Percentiles rank a stretch among this genome's conserved stretches.
These are phyloP conservation scores for Eleginops maclovinus DNA, from an alignment of 2,113 vertebrate species.

Conservation along the genomic window DNA sequence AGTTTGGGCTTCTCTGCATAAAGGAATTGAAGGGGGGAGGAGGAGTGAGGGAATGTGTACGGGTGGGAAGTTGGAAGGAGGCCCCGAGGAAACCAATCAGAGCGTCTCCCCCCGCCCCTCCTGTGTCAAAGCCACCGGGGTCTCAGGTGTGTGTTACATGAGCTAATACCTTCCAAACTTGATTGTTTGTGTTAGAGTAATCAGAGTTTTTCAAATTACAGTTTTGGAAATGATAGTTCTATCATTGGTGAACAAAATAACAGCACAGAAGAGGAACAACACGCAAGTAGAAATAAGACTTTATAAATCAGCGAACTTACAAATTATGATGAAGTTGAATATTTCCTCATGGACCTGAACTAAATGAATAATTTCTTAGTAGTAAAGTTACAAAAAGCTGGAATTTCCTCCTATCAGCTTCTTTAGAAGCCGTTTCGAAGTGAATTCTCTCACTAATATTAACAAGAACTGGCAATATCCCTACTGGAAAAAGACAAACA, in stretches of 20 bases:
- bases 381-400: conserved; percentile 30
- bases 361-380: conserved; percentile 37
- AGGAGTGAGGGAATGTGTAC: conserved; percentile 80
- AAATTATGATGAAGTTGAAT: conserved; percentile 46
- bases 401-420: conserved; percentile 15
- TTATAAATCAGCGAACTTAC: conserved; percentile 31
- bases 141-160: conserved; percentile 83
- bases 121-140: conserved; percentile 77
- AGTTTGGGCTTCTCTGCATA: conserved; percentile 83
- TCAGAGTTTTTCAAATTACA: conserved; percentile 77
- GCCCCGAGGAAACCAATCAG: conserved; percentile 84
- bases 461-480: conserved; percentile 43
- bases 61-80: conserved; percentile 74
- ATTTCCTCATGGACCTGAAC: conserved; percentile 27
- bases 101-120: conserved; percentile 76
- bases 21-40: conserved; percentile 69
- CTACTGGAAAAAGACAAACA: conserved; percentile 49
- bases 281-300: conserved; percentile 46
- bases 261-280: conserved; percentile 47
- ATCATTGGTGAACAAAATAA: conserved; percentile 74
- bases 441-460: conserved; percentile 38
- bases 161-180: conserved; percentile 81
- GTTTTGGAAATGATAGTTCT: conserved; percentile 75
- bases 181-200: conserved; percentile 80
- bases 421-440: conserved; percentile 29